phyloP scores from a whole-genome alignment of 2,113 vertebrate genomes.

The Corythaixoides concolor region DNA sequence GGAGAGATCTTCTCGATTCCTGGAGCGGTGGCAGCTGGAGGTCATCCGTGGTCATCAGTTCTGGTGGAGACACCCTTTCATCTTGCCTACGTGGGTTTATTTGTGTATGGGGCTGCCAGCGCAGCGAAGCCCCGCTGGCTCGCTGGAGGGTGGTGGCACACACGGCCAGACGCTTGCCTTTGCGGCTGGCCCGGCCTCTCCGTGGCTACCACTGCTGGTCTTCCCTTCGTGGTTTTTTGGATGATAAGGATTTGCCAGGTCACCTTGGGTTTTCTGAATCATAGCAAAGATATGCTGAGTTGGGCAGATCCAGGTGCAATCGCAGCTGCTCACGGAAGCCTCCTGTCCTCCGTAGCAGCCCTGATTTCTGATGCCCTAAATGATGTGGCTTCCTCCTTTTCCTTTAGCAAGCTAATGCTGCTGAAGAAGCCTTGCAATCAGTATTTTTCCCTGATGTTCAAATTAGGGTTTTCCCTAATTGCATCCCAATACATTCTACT shows the following conservation, averaged over 20 bases:
- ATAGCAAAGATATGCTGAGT: not conserved
- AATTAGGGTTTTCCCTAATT: not conserved
- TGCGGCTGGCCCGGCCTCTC: not conserved
- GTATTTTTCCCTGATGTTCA: not conserved
- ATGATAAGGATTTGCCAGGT: not conserved
- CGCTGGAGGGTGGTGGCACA: not conserved
- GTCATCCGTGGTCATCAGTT: not conserved
- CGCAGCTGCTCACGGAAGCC: not conserved
- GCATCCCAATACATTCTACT: not conserved
- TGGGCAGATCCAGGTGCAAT: not conserved
- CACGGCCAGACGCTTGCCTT: not conserved
- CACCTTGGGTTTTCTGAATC: not conserved
- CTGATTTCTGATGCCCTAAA: not conserved
- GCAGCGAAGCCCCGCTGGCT: not conserved
- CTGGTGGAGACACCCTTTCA: not conserved
- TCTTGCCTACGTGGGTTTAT: not conserved
- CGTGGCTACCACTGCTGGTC: not conserved
- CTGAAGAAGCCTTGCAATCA: not conserved
- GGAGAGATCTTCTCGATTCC: not conserved
- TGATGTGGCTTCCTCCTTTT: not conserved
- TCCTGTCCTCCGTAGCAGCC: not conserved
- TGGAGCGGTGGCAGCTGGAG: not conserved
- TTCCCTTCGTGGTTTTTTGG: not conserved
- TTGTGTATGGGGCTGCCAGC: not conserved
- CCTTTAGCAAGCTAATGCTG: not conserved